Conservation (phyloP, 2,113 vertebrate genomes). For the Onychostruthus taczanowskii region DNA sequence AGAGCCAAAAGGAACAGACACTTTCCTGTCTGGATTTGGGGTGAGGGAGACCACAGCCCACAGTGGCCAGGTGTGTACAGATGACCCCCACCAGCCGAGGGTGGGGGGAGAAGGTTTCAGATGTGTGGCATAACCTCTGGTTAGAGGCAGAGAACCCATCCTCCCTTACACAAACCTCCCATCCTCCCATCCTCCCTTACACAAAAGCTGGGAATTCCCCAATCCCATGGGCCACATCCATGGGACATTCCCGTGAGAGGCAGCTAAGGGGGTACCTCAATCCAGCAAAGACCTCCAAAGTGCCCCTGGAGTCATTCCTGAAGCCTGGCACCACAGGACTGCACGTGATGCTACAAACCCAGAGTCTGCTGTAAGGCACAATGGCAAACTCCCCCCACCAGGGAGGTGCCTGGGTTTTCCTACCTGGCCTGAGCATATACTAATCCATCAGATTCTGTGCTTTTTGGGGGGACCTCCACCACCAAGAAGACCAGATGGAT, state of each 20-base stretch:
- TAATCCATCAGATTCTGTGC: not conserved
- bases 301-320: not conserved
- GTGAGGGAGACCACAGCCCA: not conserved
- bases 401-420: not conserved
- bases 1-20: not conserved
- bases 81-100: accelerated
- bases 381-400: not conserved
- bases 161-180: not conserved
- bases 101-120: accelerated
- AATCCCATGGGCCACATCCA: not conserved
- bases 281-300: too few relatives aligned
- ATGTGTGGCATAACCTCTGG: accelerated
- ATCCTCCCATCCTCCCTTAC: too few relatives aligned
- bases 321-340: not conserved
- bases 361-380: not conserved
- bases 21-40: not conserved
- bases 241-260: accelerated
- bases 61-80: not conserved
- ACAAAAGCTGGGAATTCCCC: not conserved
- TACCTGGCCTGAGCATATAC: not conserved
- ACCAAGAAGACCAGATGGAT: not conserved
- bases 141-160: not conserved
- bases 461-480: not conserved
- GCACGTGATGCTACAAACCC: not conserved
- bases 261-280: not conserved